Conservation (phyloP, 2,888 invertebrate genomes). For the Caenorhabditis japonica region DNA sequence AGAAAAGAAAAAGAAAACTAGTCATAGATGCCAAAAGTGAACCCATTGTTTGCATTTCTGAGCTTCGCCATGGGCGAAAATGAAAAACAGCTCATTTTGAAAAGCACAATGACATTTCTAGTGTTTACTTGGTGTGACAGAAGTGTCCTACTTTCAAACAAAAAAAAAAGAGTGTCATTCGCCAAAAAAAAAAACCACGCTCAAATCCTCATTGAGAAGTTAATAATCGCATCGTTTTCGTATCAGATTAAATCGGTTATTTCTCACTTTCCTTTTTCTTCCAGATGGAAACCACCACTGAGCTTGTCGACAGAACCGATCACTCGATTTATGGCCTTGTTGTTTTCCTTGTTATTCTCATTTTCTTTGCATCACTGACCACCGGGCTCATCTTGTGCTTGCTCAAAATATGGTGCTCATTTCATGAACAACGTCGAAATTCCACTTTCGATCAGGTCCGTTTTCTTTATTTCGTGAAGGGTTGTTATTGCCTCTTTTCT, state of each 20-base stretch:
- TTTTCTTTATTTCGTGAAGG: no score
- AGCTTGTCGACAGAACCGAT: constrained; percentile 49
- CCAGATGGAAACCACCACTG: constrained; percentile 57
- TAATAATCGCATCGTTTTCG: no score
- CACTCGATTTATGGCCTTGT: constrained; percentile 60
- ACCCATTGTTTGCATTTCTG: no score
- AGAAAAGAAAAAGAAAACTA: no score
- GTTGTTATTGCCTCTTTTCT: no score
- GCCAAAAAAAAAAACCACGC: no score
- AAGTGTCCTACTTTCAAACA: neutral
- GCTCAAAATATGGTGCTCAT: constrained; percentile 68
- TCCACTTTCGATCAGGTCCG: constrained; percentile 43
- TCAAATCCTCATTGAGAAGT: no score
- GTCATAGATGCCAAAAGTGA: no score
- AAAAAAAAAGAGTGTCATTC: neutral
- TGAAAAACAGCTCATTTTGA: constrained; percentile 4
- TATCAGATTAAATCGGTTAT: neutral
- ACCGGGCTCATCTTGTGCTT: constrained; percentile 66
- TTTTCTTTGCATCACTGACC: constrained; percentile 67
- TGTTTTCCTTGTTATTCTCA: constrained; percentile 66
- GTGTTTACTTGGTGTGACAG: neutral
- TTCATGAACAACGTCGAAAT: constrained; percentile 52
- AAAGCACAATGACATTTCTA: neutral
- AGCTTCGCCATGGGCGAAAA: no score
- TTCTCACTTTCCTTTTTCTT: neutral